These are phyloP conservation scores for Epinephelus moara DNA, from an alignment of 2,113 vertebrate genomes.

Conservation along the genomic window DNA sequence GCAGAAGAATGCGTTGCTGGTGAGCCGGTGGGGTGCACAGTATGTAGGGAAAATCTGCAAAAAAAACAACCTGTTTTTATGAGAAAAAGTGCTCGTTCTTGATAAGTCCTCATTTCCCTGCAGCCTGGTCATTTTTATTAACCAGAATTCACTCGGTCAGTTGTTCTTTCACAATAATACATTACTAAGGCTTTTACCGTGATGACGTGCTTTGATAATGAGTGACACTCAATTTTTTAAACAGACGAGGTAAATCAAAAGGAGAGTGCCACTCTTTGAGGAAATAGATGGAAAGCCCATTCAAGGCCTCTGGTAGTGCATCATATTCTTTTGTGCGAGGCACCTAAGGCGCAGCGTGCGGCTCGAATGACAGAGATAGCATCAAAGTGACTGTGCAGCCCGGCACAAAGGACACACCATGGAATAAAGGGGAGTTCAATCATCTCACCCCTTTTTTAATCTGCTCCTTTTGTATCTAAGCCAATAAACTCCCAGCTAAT, in stretches of 20 bases:
- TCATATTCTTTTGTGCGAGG: slow-evolving; percentile 78
- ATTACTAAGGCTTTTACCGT: slow-evolving; percentile 24
- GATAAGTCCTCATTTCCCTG: background rate
- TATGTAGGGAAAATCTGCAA: background rate
- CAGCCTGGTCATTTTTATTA: slow-evolving; percentile 24
- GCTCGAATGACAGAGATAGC: slow-evolving; percentile 74
- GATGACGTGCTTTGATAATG: slow-evolving; percentile 62
- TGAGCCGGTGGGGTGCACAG: background rate
- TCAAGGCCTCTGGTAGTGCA: slow-evolving; percentile 68
- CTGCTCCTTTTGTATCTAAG: slow-evolving; percentile 72
- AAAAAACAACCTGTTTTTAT: slow-evolving; percentile 10
- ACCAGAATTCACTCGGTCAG: slow-evolving; percentile 38
- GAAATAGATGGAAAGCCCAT: slow-evolving; percentile 62
- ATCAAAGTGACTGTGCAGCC: slow-evolving; percentile 77
- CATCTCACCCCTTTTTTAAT: slow-evolving; percentile 77
- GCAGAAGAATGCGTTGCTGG: slow-evolving; percentile 12
- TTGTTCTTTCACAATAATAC: slow-evolving; percentile 51
- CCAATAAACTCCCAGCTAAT: slow-evolving; percentile 73
- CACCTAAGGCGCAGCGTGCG: slow-evolving; percentile 48
- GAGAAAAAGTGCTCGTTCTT: background rate
- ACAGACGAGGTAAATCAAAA: slow-evolving; percentile 45
- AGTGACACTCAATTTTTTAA: slow-evolving; percentile 45
- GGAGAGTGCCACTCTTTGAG: slow-evolving; percentile 60
- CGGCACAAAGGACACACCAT: slow-evolving; percentile 73
- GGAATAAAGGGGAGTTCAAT: slow-evolving; percentile 80